A percentile compares a stretch with the other conserved stretches of the same genome.
phyloP scores from a whole-genome alignment of 2,113 vertebrate species.

The Campylomormyrus tamandua region DNA sequence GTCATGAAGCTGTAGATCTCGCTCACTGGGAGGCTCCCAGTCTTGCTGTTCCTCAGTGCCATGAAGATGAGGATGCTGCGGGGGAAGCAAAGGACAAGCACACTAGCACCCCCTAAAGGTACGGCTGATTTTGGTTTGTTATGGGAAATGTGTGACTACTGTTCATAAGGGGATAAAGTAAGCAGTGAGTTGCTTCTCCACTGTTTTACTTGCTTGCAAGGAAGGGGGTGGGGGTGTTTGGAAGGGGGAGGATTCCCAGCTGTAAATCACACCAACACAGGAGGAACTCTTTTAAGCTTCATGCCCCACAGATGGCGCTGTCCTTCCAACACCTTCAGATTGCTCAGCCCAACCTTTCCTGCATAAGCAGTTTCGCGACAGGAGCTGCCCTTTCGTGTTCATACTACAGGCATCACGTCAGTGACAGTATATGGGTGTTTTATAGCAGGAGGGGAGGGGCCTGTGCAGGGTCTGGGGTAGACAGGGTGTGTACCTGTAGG shows the following conservation, averaged over 20 bases:
- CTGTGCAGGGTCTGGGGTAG: background rate
- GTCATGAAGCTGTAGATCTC: conserved; percentile 99
- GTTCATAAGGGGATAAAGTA: background rate
- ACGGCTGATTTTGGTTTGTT: background rate
- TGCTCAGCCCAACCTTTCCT: background rate
- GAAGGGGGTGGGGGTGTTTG: background rate
- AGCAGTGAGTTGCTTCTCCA: background rate
- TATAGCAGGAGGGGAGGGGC: background rate
- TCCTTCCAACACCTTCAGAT: background rate
- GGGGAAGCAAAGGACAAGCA: conserved; percentile 21
- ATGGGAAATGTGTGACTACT: background rate
- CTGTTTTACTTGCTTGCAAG: background rate
- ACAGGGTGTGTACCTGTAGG: conserved; percentile 78
- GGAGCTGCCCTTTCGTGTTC: background rate
- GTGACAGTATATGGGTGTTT: background rate
- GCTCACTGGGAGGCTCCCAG: conserved; percentile 91
- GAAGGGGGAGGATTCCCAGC: background rate
- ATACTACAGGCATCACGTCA: background rate
- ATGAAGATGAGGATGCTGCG: conserved; percentile 95
- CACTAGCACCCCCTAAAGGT: background rate
- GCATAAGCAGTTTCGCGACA: background rate
- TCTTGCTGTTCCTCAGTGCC: conserved; percentile 94
- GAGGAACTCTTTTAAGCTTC: background rate
- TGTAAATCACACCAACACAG: background rate
- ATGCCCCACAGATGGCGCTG: background rate